Base-by-base conservation (phyloP, 2,888 invertebrate genomes). In the Mythimna ferrago region DNA sequence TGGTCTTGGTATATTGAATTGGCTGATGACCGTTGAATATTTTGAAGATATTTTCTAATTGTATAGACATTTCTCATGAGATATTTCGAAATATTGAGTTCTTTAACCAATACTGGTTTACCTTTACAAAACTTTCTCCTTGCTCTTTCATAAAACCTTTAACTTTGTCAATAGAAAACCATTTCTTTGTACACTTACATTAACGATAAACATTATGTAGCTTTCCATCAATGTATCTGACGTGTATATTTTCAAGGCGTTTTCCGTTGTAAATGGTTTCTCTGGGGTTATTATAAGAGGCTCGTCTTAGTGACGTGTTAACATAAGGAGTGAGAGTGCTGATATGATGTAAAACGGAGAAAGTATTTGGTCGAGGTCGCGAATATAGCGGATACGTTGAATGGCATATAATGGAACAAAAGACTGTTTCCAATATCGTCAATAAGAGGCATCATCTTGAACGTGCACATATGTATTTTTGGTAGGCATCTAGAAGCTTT, bases 201-300 rank as follows among this genome's bases (percentile, higher is more conserved):
- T 54, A 66, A 76, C 67, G n/a, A 65, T 53, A 53, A 66, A 66
- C 66, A 67, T 73, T 35, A 7, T 14, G 11, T 54, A 26, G 67
- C 67, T 81, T 74, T 78, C 78, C 67, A 64, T 35, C 26, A 64
- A 7, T 35, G 32, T 60, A 21, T 80, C 80, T 60, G 58, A 54
- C 32, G 35, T 70, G 35, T 53, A 21, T 58, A 63, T 80, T 80
- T 77, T 77, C 65, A 51, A 64, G 38, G 1, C 61, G 56, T 70
- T 73, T 82, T 78, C 74, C 60, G 69, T 66, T 81, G 66, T 81
- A 66, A 74, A 78, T 67, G 76, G 70, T 85, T 85, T 81, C 81
- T 73, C 66, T 62, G 10, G 21, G 77, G 65, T 76, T 65, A 67
- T 44, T 71, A 61, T 71, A 73, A 70, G 66, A 78, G 66, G 57